Base-by-base conservation (phyloP, 2,888 invertebrate genomes). In the Polyommatus iphigenia region DNA sequence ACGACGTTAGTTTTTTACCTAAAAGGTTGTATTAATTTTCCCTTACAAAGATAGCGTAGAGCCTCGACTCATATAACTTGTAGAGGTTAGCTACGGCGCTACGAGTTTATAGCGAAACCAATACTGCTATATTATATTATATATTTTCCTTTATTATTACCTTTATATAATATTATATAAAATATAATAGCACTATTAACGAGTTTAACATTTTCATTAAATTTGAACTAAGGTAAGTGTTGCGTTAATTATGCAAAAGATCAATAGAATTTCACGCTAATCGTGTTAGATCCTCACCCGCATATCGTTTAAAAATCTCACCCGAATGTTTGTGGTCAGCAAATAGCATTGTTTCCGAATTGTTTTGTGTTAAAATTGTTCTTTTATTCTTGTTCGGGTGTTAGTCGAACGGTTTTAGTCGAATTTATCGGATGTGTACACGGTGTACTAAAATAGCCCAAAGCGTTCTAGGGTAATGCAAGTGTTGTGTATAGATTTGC, bases 281-380 rank as follows among this genome's bases (percentile, higher is more conserved):
- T 54, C 7, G 29, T 50, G 50, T 75, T 54, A 75, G 75, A 75
- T 6, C 50, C 15, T 6, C 73, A 15, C 20, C 46, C 46, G 46
- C 20, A 73, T 46, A 20, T 73, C 73, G 73, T 54, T 32, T 50
- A 75, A 75, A 75, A 75, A 75, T 75, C 75, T 75, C 77, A 77
- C 59, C 24, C 77, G 73, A 77, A 77, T 73, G 73, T 77, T 77
- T 77, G 71, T 57, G 72, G 72, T 72, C 72, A 71, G 72, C 71
- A 77, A 77, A 77, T 36, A 77, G 72, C 72, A 75, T 75, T 75
- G 77, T 71, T 77, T 59, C 71, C 77, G 24, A 77, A 77, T 72
- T 77, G 77, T 72, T 72, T 36, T 41, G 41, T 71, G 77, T 77
- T 77, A 41, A 77, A 77, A 77, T 77, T 77, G 77, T 77, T 72